Percentiles rank a stretch among this genome's conserved stretches.
These are phyloP conservation scores for Sphinx pinastri DNA, from an alignment of 2,888 invertebrate genomes.

Conservation along the genomic window DNA sequence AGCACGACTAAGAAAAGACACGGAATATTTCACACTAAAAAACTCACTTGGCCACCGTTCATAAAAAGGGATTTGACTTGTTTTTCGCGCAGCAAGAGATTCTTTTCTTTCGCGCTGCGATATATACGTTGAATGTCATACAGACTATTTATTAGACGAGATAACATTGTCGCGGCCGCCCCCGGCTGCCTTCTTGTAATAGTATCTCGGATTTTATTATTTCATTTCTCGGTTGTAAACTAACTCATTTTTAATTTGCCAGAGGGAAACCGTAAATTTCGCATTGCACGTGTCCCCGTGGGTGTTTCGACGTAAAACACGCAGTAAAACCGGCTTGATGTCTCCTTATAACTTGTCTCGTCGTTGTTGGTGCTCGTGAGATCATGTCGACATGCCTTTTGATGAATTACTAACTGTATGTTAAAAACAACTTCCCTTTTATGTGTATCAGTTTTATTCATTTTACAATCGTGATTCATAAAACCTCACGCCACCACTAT, in stretches of 20 bases:
- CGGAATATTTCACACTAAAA: slow-evolving; percentile 62
- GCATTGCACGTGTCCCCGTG: slow-evolving; percentile 59
- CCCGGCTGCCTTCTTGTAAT: slow-evolving; percentile 64
- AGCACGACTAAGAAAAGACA: slow-evolving; percentile 53
- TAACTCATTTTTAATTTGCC: slow-evolving; percentile 82
- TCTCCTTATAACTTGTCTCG: slow-evolving; percentile 55
- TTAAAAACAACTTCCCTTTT: slow-evolving; percentile 29
- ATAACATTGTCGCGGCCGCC: slow-evolving; percentile 74
- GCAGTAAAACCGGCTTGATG: slow-evolving; percentile 64
- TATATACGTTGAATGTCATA: slow-evolving; percentile 70
- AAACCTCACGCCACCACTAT: not conserved
- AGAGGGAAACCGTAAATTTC: slow-evolving; percentile 71
- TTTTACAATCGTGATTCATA: slow-evolving; percentile 36
- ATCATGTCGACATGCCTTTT: slow-evolving; percentile 50
- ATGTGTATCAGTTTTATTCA: slow-evolving; percentile 27
- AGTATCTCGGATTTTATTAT: slow-evolving; percentile 74
- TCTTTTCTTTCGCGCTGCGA: slow-evolving; percentile 70
- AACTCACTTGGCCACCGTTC: slow-evolving; percentile 63
- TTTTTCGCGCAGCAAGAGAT: slow-evolving; percentile 68
- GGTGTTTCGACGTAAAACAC: slow-evolving; percentile 61
- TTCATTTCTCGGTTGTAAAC: slow-evolving; percentile 76
- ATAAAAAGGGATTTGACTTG: slow-evolving; percentile 74
- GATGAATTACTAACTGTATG: slow-evolving; percentile 54
- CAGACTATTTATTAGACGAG: slow-evolving; percentile 77
- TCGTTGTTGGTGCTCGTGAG: slow-evolving; percentile 44